A percentile compares a stretch with the other conserved stretches of the same genome.
phyloP scores from a whole-genome alignment of 2,113 vertebrate species.

The Aleadryas rufinucha region DNA sequence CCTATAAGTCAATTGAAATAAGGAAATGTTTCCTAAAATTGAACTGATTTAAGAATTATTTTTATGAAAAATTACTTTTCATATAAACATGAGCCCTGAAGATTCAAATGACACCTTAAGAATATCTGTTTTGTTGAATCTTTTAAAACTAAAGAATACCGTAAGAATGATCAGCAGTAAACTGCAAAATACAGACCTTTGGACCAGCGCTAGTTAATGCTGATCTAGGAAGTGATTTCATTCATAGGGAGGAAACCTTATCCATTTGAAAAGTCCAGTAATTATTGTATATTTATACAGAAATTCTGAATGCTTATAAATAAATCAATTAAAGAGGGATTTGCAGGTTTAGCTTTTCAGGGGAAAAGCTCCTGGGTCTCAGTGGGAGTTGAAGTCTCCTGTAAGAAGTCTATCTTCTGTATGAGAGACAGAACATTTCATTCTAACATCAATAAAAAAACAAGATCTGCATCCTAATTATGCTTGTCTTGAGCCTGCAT shows the following conservation, averaged over 20 bases:
- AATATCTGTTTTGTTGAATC: background rate
- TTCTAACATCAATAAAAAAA: background rate
- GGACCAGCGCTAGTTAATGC: background rate
- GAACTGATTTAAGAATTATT: slow-evolving; percentile 1
- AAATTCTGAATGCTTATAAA: slow-evolving; percentile 43
- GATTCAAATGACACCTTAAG: background rate
- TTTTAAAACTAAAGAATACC: background rate
- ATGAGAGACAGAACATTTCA: slow-evolving; percentile 38
- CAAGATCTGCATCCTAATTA: background rate
- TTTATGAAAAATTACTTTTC: slow-evolving; percentile 26
- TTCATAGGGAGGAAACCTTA: background rate
- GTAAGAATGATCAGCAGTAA: background rate
- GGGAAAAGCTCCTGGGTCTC: background rate
- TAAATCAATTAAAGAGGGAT: slow-evolving; percentile 21
- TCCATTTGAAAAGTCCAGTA: slow-evolving; percentile 15
- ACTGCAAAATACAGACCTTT: slow-evolving; percentile 4
- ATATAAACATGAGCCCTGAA: slow-evolving; percentile 1
- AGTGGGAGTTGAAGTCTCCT: background rate
- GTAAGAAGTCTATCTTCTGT: background rate
- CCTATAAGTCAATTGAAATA: slow-evolving; percentile 32
- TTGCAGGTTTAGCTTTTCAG: background rate
- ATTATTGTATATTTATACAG: background rate
- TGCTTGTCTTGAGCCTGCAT: background rate
- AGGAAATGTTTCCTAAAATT: background rate
- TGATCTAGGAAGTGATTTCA: slow-evolving; percentile 29